Percentiles rank a stretch among this genome's conserved stretches.
phyloP scores from a whole-genome alignment of 35 echinoderm and acorn worm species.

The Anneissia japonica region DNA sequence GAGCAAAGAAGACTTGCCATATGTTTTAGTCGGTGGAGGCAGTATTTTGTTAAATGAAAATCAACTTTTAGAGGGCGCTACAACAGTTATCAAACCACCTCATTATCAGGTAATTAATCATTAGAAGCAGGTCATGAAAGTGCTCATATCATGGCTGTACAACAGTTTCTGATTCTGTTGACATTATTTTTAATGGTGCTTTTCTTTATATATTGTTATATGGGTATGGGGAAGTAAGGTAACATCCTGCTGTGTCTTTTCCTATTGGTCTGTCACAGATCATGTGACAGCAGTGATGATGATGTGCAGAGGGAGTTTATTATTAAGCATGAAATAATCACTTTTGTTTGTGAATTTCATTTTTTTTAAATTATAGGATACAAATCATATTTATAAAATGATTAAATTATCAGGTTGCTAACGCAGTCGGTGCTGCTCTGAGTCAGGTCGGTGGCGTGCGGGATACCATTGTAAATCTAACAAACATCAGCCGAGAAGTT shows the following conservation, averaged over 20 bases:
- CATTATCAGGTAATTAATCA: constrained; percentile 65
- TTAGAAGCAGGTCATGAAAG: too few relatives aligned
- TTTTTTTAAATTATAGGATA: background rate
- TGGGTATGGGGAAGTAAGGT: too few relatives aligned
- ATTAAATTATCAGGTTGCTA: constrained; percentile 43
- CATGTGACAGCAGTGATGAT: too few relatives aligned
- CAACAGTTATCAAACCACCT: constrained; percentile 62
- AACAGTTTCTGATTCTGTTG: too few relatives aligned
- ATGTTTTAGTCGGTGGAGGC: constrained; percentile 78
- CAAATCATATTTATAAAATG: background rate
- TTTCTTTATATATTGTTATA: too few relatives aligned
- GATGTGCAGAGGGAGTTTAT: background rate
- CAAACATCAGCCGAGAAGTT: constrained; percentile 39
- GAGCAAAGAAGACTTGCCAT: constrained; percentile 56
- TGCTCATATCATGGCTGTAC: too few relatives aligned
- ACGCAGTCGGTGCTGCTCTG: constrained; percentile 77
- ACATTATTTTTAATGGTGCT: too few relatives aligned
- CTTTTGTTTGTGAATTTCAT: background rate
- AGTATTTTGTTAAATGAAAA: constrained; percentile 75
- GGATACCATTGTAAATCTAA: constrained; percentile 49
- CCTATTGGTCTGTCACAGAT: too few relatives aligned
- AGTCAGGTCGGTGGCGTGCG: constrained; percentile 71
- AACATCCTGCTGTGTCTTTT: too few relatives aligned
- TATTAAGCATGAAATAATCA: background rate
- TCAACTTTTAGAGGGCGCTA: constrained; percentile 45